A percentile compares a stretch with the other conserved stretches of the same genome.
These are phyloP conservation scores for Pteria penguin DNA, from an alignment of 2,888 invertebrate genomes.

Conservation along the genomic window DNA sequence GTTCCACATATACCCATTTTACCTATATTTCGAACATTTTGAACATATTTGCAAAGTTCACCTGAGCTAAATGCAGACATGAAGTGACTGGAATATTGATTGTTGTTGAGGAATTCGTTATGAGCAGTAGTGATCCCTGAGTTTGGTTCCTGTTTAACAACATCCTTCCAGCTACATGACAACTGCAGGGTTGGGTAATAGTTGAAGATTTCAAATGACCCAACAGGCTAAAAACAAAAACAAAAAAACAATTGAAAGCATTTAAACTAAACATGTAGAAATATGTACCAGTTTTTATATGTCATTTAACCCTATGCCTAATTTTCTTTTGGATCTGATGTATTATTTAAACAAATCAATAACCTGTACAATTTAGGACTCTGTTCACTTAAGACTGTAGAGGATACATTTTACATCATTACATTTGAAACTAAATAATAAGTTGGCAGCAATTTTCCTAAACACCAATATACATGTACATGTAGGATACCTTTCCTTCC, in stretches of 20 bases:
- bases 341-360: too few relatives aligned
- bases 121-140: constrained; percentile 46
- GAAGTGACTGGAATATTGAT: constrained; percentile 49
- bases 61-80: constrained; percentile 53
- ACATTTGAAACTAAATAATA: too few relatives aligned
- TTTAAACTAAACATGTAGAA: too few relatives aligned
- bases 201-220: constrained; percentile 87
- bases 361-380: too few relatives aligned
- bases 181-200: constrained; percentile 91
- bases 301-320: too few relatives aligned
- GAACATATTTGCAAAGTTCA: not conserved
- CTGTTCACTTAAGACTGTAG: too few relatives aligned
- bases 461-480: not conserved
- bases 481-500: constrained; percentile 80
- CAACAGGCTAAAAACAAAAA: constrained; percentile 65
- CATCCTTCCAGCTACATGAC: constrained; percentile 86
- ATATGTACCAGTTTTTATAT: too few relatives aligned
- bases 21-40: too few relatives aligned
- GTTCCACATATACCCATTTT: too few relatives aligned
- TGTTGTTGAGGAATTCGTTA: constrained; percentile 59
- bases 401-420: too few relatives aligned
- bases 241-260: not conserved
- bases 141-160: constrained; percentile 44
- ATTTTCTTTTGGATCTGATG: too few relatives aligned
- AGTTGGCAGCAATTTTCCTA: too few relatives aligned